phyloP scores from a whole-genome alignment of 2,888 invertebrate genomes.

The Halictus ligatus region DNA sequence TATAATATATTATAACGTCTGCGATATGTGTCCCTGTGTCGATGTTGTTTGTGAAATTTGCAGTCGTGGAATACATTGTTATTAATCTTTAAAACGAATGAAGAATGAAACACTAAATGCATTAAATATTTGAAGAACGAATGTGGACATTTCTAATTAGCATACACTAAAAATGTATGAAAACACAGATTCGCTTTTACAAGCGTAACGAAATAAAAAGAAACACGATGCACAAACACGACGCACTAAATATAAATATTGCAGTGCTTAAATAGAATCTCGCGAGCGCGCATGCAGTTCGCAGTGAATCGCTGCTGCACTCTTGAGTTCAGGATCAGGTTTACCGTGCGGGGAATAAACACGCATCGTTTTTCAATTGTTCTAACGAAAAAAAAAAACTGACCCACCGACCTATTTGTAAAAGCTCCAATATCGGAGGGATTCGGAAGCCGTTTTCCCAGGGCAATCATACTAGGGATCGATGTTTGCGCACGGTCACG shows the following conservation, averaged over 20 bases:
- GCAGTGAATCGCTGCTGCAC: neutral
- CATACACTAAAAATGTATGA: neutral
- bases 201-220: neutral
- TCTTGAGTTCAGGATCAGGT: neutral
- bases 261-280: neutral
- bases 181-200: neutral
- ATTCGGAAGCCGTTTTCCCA: conserved; percentile 16
- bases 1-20: neutral
- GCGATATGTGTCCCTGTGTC: neutral
- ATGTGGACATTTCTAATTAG: neutral
- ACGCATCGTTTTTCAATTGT: neutral
- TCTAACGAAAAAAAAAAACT: neutral
- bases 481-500: conserved; percentile 15
- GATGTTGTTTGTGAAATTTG: neutral
- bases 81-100: neutral
- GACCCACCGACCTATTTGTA: conserved; percentile 6
- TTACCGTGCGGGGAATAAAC: neutral
- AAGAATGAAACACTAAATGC: neutral
- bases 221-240: neutral
- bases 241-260: neutral
- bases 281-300: neutral
- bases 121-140: neutral
- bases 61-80: too few relatives aligned
- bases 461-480: conserved; percentile 9
- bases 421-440: conserved; percentile 1